phyloP scores from a whole-genome alignment of 2,888 invertebrate genomes.

The Papilio protenor region DNA sequence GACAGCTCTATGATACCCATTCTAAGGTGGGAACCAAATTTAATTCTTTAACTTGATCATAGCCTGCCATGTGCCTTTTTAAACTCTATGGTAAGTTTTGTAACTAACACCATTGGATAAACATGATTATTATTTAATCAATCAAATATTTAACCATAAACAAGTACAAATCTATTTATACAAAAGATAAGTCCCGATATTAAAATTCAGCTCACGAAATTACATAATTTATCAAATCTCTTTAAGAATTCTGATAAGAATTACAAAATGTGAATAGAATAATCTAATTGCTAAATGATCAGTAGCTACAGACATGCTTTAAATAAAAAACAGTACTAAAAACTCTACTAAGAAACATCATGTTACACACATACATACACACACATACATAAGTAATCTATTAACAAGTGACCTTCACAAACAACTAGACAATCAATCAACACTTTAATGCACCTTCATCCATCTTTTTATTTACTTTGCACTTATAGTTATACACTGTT shows the following conservation, averaged over 20 bases:
- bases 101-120: background rate
- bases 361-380: background rate
- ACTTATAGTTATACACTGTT: background rate
- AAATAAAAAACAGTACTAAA: too few species aligned
- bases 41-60: background rate
- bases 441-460: background rate
- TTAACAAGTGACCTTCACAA: constrained; percentile 23
- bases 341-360: too few species aligned
- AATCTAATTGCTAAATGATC: background rate
- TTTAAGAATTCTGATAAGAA: background rate
- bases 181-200: background rate
- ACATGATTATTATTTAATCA: background rate
- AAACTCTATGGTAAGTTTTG: background rate
- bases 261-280: background rate
- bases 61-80: background rate
- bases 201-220: constrained; percentile 3
- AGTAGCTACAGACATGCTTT: background rate
- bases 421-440: constrained; percentile 25
- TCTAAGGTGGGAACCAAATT: background rate
- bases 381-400: background rate
- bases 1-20: background rate
- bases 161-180: too few species aligned
- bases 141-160: constrained; percentile 10
- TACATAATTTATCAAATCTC: background rate
- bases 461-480: constrained; percentile 7